Percentiles rank a stretch among this genome's conserved stretches.
Conservation (phyloP, 2,888 invertebrate species). For the Amaurobius ferox region DNA sequence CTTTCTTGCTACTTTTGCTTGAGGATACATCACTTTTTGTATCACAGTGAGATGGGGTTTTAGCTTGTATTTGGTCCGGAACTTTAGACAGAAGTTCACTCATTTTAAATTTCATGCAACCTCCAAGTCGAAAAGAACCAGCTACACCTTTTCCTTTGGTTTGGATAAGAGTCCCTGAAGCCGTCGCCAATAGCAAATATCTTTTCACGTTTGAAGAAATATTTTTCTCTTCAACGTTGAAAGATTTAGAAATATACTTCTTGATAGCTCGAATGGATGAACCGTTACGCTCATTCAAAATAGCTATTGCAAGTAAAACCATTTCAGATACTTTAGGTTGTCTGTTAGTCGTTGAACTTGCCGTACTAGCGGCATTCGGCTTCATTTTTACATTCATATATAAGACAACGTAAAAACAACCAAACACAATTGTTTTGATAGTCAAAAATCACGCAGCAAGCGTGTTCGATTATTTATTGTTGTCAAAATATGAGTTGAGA, state of each 20-base stretch:
- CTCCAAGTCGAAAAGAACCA: slow-evolving; percentile 75
- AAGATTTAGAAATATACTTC: slow-evolving; percentile 82
- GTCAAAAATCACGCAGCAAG: neutral
- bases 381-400: slow-evolving; percentile 58
- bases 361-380: neutral
- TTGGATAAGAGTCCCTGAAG: slow-evolving; percentile 76
- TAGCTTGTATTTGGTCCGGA: slow-evolving; percentile 13
- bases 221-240: slow-evolving; percentile 57
- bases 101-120: slow-evolving; percentile 56
- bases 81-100: slow-evolving; percentile 50
- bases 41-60: slow-evolving; percentile 10
- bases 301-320: slow-evolving; percentile 80
- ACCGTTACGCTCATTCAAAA: slow-evolving; percentile 80
- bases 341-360: slow-evolving; percentile 6
- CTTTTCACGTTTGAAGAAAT: slow-evolving; percentile 81
- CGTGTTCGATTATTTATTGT: neutral
- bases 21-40: slow-evolving; percentile 12
- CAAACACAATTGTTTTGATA: neutral
- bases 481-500: neutral
- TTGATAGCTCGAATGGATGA: slow-evolving; percentile 82
- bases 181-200: slow-evolving; percentile 81
- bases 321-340: slow-evolving; percentile 81
- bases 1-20: neutral
- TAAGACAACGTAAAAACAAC: neutral
- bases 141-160: slow-evolving; percentile 76